Evolutionary conservation across 2,113 vertebrate species (phyloP), one percentile per base, ranked within the genome.

Genomic region (Campylomormyrus tamandua): DNA sequence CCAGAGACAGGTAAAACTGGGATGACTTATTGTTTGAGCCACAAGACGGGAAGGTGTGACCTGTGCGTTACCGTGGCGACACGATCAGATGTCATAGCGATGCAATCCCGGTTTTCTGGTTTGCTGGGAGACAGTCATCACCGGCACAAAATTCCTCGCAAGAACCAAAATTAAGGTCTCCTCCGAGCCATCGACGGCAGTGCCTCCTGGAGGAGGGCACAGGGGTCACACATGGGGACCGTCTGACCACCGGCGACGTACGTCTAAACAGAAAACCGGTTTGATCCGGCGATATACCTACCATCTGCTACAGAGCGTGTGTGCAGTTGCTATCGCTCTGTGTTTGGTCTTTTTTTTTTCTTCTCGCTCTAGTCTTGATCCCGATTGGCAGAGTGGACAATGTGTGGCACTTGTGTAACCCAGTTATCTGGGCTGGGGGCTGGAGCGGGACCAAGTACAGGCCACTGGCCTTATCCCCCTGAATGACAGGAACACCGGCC

Each of bases 401-500:
- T 9, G 42, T 52, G 45, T 48, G 24, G 13, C 5, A 35, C 1
- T 1, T 19, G 46, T 15, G 10, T 85, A n/a, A 62, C 89, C 77
- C 5, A 9, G 24, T 62, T 62, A n/a, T 62, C 56, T 24, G 39
- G 27, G 42, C 52, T 56, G 77, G 15, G 19, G 42, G 53, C 5
- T 53, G 90, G 42, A 48, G 7, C 3, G 3, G 11, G 27, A 27
- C 62, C 74, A 31, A 7, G 10, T 85, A 21, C 45, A 50, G 45
- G 56, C 13, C 53, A 17, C 70, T 80, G 27, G 58, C 45, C 10
- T 52, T 15, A 9, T 19, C 70, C 35, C 77, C 24, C 77, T 21
- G 85, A 49, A 90, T 89, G 49, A 89, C 74, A 85, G n/a, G 9
- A 15, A 77, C 27, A 17, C 17, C 8, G 19, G 5, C 39, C 93